Base-by-base conservation (phyloP, 2,888 invertebrate genomes). In the Tribolium freemani region DNA sequence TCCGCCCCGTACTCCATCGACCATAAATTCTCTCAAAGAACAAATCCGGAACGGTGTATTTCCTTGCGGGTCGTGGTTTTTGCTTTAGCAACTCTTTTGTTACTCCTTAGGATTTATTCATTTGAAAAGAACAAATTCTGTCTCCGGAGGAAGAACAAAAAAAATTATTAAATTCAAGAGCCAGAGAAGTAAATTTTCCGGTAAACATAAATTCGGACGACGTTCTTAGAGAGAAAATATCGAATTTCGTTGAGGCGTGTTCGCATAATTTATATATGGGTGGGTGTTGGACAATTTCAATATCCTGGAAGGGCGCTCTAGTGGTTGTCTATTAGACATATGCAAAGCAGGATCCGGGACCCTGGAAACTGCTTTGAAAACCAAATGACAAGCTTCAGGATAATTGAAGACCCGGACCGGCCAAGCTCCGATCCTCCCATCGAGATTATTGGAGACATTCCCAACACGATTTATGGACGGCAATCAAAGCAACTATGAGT, bases 361-460 rank as follows among this genome's bases (percentile, higher is more conserved):
- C 76, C 69, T 51, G 75, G 68, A 54, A 78, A 77, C 78, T 80
- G 75, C 81, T 82, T 81, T 80, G 79, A 80, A 82, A 83, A 82
- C 79, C 81, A 82, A 82, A 82, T 82, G 81, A 82, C 81, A 82
- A 80, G 82, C 79, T 78, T 75, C 71, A 73, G 80, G 79, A 80
- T 82, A 83, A 83, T 83, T 83, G 82, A 81, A 83, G 81, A 76
- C 75, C 77, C 73, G 70, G 63, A 66, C 71, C 69, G 56, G 68
- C 71, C 69, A 69, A 10, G 74, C 68, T 71, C 60, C 45, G 60
- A 72, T 69, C 69, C 75, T 68, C 71, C 71, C 61, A 48, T 72
- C 51, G 54, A 50, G 75, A 77, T 78, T 79, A 79, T 76, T 74
- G 75, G 75, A 72, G 76, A 75, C 77, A 70, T 76, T 76, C 79